Evolutionary conservation across 2,888 invertebrate species (phyloP).

Genomic region (Chrysolina haemoptera): DNA sequence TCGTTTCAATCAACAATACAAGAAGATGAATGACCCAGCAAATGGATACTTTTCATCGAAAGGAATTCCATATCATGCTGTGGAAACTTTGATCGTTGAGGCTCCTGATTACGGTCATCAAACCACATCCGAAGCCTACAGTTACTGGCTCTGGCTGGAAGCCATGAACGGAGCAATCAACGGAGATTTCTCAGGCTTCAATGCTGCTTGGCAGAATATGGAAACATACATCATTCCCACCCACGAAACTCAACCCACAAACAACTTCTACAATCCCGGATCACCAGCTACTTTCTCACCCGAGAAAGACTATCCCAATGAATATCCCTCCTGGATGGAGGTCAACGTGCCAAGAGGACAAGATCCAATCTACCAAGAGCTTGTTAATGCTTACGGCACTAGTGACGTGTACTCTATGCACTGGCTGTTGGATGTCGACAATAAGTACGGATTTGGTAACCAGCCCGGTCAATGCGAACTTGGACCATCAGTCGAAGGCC

Average conservation of each 20-base stretch:
- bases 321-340: conserved; percentile 49
- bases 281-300: conserved; percentile 43
- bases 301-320: conserved; percentile 45
- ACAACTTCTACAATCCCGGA: conserved; percentile 47
- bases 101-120: conserved; percentile 56
- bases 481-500: conserved; percentile 48
- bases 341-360: conserved; percentile 47
- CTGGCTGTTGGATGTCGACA: conserved; percentile 55
- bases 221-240: conserved; percentile 52
- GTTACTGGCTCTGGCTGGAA: conserved; percentile 53
- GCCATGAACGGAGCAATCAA: conserved; percentile 53
- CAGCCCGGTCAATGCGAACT: conserved; percentile 47
- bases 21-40: conserved; percentile 50
- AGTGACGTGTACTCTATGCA: conserved; percentile 52
- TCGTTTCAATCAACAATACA: conserved; percentile 53
- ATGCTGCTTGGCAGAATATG: conserved; percentile 51
- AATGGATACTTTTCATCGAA: conserved; percentile 54
- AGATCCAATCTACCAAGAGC: conserved; percentile 54
- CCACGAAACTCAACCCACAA: conserved; percentile 37
- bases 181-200: conserved; percentile 51
- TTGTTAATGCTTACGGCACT: conserved; percentile 48
- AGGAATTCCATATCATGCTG: conserved; percentile 54
- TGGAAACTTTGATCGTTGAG: conserved; percentile 55
- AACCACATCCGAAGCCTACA: conserved; percentile 56
- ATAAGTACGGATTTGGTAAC: conserved; percentile 55